Percentiles rank a stretch among this genome's conserved stretches.
These are phyloP conservation scores for Laticauda laticaudata DNA, from an alignment of 2,113 vertebrate genomes.

Conservation along the genomic window DNA sequence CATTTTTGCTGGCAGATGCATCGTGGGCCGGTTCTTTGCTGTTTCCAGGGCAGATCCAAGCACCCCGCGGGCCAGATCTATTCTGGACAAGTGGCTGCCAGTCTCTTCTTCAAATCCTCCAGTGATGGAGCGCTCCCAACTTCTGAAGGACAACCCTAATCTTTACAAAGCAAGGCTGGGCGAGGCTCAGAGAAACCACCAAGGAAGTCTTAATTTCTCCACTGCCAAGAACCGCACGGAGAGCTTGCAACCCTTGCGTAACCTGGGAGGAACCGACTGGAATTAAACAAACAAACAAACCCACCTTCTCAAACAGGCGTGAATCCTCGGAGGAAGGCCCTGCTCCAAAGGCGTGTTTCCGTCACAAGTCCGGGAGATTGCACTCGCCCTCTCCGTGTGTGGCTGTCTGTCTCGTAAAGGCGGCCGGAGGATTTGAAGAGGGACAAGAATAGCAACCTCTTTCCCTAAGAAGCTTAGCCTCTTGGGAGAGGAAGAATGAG, in stretches of 20 bases:
- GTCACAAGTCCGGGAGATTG: background rate
- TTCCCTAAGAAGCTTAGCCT: slow-evolving; percentile 57
- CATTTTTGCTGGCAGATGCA: no score
- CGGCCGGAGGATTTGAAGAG: slow-evolving; percentile 46
- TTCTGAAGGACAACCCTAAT: no score
- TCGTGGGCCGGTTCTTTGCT: no score
- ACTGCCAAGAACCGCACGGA: background rate
- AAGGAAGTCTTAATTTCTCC: background rate
- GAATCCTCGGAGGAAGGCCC: background rate
- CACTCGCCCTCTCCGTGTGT: slow-evolving; percentile 38
- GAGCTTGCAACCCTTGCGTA: background rate
- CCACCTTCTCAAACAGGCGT: background rate
- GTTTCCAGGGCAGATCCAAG: no score
- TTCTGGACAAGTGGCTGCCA: no score
- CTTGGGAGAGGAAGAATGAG: slow-evolving; percentile 43
- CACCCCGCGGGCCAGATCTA: no score
- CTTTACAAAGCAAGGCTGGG: background rate
- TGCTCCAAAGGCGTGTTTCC: background rate
- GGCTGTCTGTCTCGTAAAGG: slow-evolving; percentile 45
- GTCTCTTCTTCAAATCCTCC: no score
- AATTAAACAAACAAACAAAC: background rate
- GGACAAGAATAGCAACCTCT: slow-evolving; percentile 65
- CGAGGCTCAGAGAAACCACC: background rate
- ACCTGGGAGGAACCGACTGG: background rate
- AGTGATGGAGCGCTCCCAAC: no score